Evolutionary conservation across 2,113 vertebrate genomes (phyloP), one percentile per base, ranked within the genome.

Genomic region (Patagioenas fasciata): DNA sequence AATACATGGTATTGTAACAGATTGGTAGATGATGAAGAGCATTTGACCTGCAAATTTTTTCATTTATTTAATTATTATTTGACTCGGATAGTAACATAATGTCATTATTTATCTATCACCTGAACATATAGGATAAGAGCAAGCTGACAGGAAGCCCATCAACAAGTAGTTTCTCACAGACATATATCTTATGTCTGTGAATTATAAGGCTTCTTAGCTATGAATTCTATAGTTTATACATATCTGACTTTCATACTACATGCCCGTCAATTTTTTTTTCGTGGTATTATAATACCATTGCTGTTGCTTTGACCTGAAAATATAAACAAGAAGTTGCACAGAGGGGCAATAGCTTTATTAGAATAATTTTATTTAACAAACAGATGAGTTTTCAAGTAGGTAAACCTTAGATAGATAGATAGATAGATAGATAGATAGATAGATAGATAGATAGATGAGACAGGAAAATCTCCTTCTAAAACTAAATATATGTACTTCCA

Each of bases 91-190:
- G 24, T 28, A 70, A 31, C 31, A 51, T 36, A 47, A 13, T 54
- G 19, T 25, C 11, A 54, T 65, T 84, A 34, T 60, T 71, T 66
- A 9, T 6, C 9, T 19, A 44, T 29, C 72, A 9, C 11, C n/a
- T 75, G 12, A 6, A 10, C 40, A 32, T 50, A 60, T 75, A 73
- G 3, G 1, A 26, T 32, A 32, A 56, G 8, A 71, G 13, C 18
- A 80, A 51, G 15, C 3, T 32, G 20, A 44, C 16, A n/a, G 26
- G 15, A 93, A 78, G 36, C 7, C 10, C 7, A 40, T 18, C 2
- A 61, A 71, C 64, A 34, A 72, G 4, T 31, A 0, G 0, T 48
- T 34, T 60, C 69, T 38, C 7, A 29, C 4, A 83, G 50, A 42
- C 7, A 6, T 42, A 40, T 71, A 26, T 48, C 5, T 58, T 57